Base-by-base conservation (phyloP, 2,888 invertebrate genomes). In the Rotaria macrura region DNA sequence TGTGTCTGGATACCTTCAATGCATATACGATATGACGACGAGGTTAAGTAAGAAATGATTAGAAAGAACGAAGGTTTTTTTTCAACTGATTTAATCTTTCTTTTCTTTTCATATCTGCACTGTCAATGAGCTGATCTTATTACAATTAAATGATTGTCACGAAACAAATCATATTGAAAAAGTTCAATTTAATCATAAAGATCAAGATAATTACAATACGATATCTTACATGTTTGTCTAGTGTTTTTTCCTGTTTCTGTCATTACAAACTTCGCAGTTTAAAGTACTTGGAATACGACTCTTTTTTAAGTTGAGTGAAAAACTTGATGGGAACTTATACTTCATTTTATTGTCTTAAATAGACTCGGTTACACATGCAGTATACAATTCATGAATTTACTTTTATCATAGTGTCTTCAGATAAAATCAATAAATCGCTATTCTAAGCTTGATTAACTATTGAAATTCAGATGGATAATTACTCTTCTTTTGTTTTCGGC, bases 271-370 rank as follows among this genome's bases (percentile, higher is more conserved):
- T n/a, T n/a, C n/a, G n/a, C n/a, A n/a, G n/a, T n/a, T n/a, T n/a
- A n/a, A n/a, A n/a, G n/a, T n/a, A n/a, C n/a, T n/a, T n/a, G n/a
- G n/a, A n/a, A n/a, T n/a, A n/a, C n/a, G n/a, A n/a, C n/a, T n/a
- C n/a, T n/a, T n/a, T n/a, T n/a, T n/a, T n/a, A n/a, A n/a, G n/a
- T n/a, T n/a, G n/a, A n/a, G n/a, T n/a, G 94, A 20, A 97, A 97
- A 90, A 97, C 97, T 52, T 96, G 96, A 92, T 94, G 97, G 90
- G 97, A 97, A 92, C 95, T 97, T 87, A 97, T 97, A 96, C 96
- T 97, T 90, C 93, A 97, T 88, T 95, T 97, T 90, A 94, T 97
- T 89, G 97, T 97, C 91, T 92, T 97, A n/a, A 85, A 92, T 96
- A 74, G 93, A 94, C 65, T 94, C 96, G 2, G 96, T 97, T 90